Conservation (phyloP, 2,113 vertebrate species). For the Oplegnathus fasciatus region DNA sequence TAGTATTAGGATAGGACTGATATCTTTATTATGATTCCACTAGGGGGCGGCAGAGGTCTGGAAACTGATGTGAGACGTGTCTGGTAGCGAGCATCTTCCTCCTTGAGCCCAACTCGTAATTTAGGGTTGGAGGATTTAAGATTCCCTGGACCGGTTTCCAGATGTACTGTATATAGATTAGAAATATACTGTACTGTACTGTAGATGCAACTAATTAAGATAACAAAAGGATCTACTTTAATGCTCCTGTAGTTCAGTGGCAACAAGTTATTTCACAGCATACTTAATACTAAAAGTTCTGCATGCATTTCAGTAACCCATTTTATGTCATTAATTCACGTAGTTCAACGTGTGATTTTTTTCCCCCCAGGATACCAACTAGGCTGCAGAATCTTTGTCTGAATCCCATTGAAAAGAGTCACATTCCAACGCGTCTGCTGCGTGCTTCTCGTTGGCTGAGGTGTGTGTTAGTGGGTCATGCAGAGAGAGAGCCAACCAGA, state of each 20-base stretch:
- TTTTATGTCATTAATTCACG: conserved; percentile 8
- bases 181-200: neutral
- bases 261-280: neutral
- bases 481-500: conserved; percentile 24
- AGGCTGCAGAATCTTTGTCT: conserved; percentile 12
- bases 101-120: neutral
- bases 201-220: neutral
- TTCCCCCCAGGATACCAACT: neutral
- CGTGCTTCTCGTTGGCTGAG: conserved; percentile 1
- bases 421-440: conserved; percentile 39
- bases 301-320: neutral
- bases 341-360: neutral
- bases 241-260: neutral
- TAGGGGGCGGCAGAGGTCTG: conserved; percentile 72
- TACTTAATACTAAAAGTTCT: neutral
- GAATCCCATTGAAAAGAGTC: conserved; percentile 32
- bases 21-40: conserved; percentile 22
- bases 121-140: neutral
- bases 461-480: conserved; percentile 40
- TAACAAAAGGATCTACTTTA: neutral
- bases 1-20: neutral
- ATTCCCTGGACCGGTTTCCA: conserved; percentile 1
- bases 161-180: neutral
- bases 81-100: neutral
- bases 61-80: neutral